Percentiles rank a stretch among this genome's conserved stretches.
Conservation (phyloP, 1,140 invertebrate genomes). For the Ditylenchus dipsaci region DNA sequence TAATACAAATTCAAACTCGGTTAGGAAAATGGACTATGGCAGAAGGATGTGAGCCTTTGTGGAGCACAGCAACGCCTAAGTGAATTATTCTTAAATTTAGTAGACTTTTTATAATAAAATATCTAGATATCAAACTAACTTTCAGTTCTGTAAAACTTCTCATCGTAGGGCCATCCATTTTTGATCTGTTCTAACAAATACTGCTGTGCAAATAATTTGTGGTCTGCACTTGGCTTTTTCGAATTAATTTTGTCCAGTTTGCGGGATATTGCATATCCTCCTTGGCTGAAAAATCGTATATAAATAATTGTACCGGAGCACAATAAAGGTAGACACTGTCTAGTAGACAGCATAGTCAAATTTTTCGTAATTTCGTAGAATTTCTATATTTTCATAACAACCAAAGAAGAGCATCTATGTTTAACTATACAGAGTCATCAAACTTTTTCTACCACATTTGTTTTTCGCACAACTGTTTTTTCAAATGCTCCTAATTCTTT, state of each 20-base stretch:
- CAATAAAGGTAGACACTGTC: too few species aligned
- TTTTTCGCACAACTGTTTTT: too few species aligned
- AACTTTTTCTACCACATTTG: too few species aligned
- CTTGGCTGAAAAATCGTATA: neutral
- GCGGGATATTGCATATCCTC: constrained; percentile 32
- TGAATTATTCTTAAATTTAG: constrained; percentile 7
- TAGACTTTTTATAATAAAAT: neutral
- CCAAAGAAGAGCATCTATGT: too few species aligned
- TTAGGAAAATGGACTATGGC: constrained; percentile 44
- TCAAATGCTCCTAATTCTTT: too few species aligned
- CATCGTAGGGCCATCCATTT: constrained; percentile 43
- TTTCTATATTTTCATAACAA: too few species aligned
- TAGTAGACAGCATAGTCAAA: too few species aligned
- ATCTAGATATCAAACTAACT: constrained; percentile 22
- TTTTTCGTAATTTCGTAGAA: too few species aligned
- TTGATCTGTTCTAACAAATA: constrained; percentile 46
- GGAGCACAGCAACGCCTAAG: constrained; percentile 36
- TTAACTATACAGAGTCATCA: too few species aligned
- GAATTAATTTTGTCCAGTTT: constrained; percentile 1
- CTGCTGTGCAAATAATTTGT: constrained; percentile 2
- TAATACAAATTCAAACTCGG: neutral
- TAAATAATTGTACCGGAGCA: too few species aligned
- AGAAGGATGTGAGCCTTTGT: constrained; percentile 20
- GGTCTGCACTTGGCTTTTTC: neutral
- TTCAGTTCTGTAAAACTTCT: constrained; percentile 38